Percentiles rank a stretch among this genome's conserved stretches.
Conservation (phyloP, 1,140 invertebrate species). For the Campoletis sonorensis region DNA sequence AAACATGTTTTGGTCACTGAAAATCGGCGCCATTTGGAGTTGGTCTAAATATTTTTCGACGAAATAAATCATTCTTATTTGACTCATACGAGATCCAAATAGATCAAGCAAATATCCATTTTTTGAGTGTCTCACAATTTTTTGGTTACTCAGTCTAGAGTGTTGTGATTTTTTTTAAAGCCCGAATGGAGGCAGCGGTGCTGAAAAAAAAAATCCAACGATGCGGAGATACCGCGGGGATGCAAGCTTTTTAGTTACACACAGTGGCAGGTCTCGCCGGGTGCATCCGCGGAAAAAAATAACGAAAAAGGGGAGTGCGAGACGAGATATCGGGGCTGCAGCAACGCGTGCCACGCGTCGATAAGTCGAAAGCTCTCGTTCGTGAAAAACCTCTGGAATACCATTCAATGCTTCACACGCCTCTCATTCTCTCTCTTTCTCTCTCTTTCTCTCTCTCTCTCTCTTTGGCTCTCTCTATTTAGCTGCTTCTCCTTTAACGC, state of each 20-base stretch:
- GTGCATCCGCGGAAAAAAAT: slow-evolving; percentile 25
- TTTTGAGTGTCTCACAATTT: too few species aligned
- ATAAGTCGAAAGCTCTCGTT: slow-evolving; percentile 63
- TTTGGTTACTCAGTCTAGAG: not conserved
- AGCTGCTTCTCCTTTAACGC: not conserved
- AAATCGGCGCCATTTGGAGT: too few species aligned
- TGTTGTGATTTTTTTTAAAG: slow-evolving; percentile 1
- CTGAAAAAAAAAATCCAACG: not conserved
- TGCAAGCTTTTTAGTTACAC: not conserved
- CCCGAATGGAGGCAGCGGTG: not conserved
- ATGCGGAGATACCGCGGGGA: slow-evolving; percentile 19
- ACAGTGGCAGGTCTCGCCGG: not conserved
- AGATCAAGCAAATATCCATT: too few species aligned
- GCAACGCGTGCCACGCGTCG: slow-evolving; percentile 54
- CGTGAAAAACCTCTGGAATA: slow-evolving; percentile 29
- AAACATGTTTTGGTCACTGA: too few species aligned
- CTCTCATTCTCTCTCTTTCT: not conserved
- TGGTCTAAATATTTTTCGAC: too few species aligned
- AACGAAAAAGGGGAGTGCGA: not conserved
- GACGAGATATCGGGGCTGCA: slow-evolving; percentile 36
- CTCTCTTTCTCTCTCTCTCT: not conserved
- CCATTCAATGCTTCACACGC: slow-evolving; percentile 12
- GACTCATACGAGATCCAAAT: too few species aligned
- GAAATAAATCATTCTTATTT: too few species aligned
- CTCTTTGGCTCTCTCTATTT: not conserved